Base-by-base conservation (phyloP, 2,888 invertebrate species). In the Theretra japonica region DNA sequence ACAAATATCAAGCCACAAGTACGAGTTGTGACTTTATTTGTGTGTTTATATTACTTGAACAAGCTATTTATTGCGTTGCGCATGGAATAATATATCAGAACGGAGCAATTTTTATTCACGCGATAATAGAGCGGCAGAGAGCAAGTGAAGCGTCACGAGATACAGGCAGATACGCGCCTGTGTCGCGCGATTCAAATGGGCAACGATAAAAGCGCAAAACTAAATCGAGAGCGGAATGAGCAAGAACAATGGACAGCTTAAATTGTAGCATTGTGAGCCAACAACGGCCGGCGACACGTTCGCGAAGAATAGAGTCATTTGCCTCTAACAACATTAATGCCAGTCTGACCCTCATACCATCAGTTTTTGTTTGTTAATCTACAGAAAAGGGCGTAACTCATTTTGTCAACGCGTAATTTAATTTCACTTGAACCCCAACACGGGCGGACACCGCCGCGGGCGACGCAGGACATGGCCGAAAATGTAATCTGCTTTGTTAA, bases 361-460 rank as follows among this genome's bases (percentile, higher is more conserved):
- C 92, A 93, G 90, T 93, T 94, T 94, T 93, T 94, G 94, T 94
- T 94, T 94, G 93, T 94, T 94, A 94, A 94, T 94, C 93, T 92
- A 90, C 90, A 92, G 92, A 92, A 92, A 92, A 93, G 93, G 94
- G 93, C 94, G 94, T 94, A 91, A 93, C 93, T 94, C 94, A 92
- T 93, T 94, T 93, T 92, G 93, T 93, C 93, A 90, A 91, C 92
- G 89, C 87, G 90, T 94, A 94, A 94, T 94, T 93, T 92, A 92
- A 94, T 94, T 94, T 91, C 87, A 87, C 86, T 88, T 89, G 89
- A 88, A 89, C 92, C 92, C 92, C 89, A 84, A 82, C 84, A 77
- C 76, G 79, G 81, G 78, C 69, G 74, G 75, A 70, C 81, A 75
- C 70, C 82, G 85, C 84, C 83, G 82, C 80, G 85, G 86, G 87